Conservation (phyloP, 1,140 invertebrate species). For the Pseudomyrmex sp. region DNA sequence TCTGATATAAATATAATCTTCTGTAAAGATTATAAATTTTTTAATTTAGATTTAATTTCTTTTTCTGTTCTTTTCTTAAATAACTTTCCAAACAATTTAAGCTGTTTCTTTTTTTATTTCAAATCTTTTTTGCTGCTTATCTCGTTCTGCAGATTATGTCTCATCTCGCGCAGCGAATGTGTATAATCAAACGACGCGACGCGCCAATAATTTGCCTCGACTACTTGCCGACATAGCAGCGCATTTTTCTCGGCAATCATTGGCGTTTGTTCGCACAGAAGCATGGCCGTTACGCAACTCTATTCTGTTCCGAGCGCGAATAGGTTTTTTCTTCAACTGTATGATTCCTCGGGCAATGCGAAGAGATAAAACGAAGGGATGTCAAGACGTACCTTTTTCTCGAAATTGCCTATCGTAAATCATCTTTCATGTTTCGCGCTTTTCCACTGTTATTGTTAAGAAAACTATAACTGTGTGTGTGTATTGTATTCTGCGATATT, state of each 20-base stretch:
- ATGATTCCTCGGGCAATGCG: constrained; percentile 30
- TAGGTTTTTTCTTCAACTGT: constrained; percentile 17
- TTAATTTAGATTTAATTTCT: background rate
- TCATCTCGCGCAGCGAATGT: background rate
- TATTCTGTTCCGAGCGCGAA: background rate
- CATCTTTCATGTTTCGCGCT: constrained; percentile 55
- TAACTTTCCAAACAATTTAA: background rate
- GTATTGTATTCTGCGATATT: no score
- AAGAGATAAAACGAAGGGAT: background rate
- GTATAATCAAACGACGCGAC: constrained; percentile 1
- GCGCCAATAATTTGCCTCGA: background rate
- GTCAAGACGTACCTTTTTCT: constrained; percentile 6
- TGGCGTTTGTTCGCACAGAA: constrained; percentile 35
- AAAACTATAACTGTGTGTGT: no score
- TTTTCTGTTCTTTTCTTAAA: background rate
- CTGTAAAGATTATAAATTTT: no score
- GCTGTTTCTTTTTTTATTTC: background rate
- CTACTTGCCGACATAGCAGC: background rate
- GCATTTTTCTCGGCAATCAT: constrained; percentile 39
- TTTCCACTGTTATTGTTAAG: constrained; percentile 20
- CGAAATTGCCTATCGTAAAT: constrained; percentile 52
- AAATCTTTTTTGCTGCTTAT: background rate
- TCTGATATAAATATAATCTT: no score
- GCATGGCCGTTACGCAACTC: constrained; percentile 6
- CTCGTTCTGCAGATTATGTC: background rate